A percentile compares a stretch with the other conserved stretches of the same genome.
These are phyloP conservation scores for Holacanthella duospinosa DNA, from an alignment of 2,888 invertebrate species.

Conservation along the genomic window DNA sequence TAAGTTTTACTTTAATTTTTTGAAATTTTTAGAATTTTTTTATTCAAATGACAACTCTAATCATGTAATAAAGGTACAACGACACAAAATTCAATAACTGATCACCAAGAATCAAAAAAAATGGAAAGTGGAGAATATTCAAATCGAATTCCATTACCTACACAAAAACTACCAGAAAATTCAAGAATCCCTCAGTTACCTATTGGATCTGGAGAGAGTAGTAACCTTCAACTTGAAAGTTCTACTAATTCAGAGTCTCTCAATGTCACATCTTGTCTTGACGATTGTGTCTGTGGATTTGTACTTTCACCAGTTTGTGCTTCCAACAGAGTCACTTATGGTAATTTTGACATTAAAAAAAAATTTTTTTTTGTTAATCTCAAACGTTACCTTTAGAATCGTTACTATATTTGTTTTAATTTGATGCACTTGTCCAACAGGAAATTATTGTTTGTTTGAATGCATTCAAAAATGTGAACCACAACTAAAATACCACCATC, in stretches of 20 bases:
- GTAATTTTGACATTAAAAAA: background rate
- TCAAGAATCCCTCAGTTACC: too few species aligned
- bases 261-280: background rate
- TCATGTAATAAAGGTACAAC: background rate
- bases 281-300: constrained; percentile 6
- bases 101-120: too few species aligned
- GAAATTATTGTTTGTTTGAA: constrained; percentile 6
- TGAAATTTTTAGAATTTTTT: too few species aligned
- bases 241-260: too few species aligned
- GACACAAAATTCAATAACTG: background rate
- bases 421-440: background rate
- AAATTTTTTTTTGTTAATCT: background rate
- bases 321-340: constrained; percentile 9
- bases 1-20: too few species aligned
- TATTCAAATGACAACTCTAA: too few species aligned
- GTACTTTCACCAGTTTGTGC: constrained; percentile 9
- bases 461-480: constrained; percentile 4
- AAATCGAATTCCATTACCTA: too few species aligned
- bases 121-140: too few species aligned
- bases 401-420: too few species aligned
- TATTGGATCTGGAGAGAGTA: too few species aligned
- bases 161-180: too few species aligned
- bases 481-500: background rate
- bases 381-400: background rate
- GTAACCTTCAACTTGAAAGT: too few species aligned